Evolutionary conservation across 2,797 vertebrate species (phyloP).

Genomic region (Cyprinella venusta): DNA sequence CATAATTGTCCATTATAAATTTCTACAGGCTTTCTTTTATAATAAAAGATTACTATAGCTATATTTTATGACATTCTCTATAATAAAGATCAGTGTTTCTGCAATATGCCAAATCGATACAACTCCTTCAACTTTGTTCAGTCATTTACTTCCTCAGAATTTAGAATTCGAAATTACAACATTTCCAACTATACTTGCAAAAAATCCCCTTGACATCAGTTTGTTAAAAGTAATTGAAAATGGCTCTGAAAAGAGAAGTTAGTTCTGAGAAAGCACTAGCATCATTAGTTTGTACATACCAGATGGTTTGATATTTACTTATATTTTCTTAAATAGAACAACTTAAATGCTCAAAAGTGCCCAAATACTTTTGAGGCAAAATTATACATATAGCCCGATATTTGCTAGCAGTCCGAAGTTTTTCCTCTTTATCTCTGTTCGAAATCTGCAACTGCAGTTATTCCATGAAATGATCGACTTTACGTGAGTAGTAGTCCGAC

Average conservation of each 20-base stretch:
- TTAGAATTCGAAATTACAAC: not conserved
- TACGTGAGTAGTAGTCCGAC: too few species aligned
- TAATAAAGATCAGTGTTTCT: not conserved
- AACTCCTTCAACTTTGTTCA: not conserved
- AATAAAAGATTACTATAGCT: not conserved
- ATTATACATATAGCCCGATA: not conserved
- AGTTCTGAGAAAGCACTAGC: not conserved
- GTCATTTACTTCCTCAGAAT: not conserved
- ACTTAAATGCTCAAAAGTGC: not conserved
- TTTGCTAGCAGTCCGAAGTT: not conserved
- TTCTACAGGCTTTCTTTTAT: too few species aligned
- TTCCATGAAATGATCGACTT: too few species aligned
- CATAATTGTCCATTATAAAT: not conserved
- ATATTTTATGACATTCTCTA: not conserved
- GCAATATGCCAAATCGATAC: not conserved
- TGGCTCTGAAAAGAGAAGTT: not conserved
- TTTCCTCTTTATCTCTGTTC: too few species aligned
- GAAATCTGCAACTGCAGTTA: too few species aligned
- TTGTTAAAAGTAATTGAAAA: not conserved
- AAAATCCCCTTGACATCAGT: not conserved
- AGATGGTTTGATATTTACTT: constrained; percentile 1
- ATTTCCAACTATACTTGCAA: not conserved
- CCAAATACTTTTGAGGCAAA: too few species aligned
- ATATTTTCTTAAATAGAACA: not conserved
- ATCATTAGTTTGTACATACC: not conserved